Evolutionary conservation across 2,113 vertebrate species (phyloP).

Genomic region (Stigmatopora argus): DNA sequence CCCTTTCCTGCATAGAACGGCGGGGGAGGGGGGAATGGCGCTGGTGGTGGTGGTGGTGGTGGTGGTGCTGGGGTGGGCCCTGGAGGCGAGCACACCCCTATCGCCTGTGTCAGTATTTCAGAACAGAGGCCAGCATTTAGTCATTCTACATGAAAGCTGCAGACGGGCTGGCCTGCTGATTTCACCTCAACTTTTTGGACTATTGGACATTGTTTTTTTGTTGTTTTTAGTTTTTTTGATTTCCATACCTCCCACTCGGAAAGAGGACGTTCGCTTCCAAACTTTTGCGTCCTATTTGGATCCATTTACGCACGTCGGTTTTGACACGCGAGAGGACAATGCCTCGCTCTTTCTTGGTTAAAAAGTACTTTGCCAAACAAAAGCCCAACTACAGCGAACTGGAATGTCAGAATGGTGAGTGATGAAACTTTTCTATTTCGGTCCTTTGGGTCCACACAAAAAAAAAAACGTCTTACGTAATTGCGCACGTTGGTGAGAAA

Average conservation of each 20-base stretch:
- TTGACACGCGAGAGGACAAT: constrained; percentile 65
- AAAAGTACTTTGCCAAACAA: constrained; percentile 88
- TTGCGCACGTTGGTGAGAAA: neutral
- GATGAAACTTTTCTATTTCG: constrained; percentile 1
- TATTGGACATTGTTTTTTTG: constrained; percentile 13
- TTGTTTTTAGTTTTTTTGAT: neutral
- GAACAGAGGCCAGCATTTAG: constrained; percentile 61
- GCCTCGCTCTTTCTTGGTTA: constrained; percentile 93
- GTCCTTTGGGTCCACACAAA: neutral
- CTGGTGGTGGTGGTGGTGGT: neutral
- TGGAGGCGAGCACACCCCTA: constrained; percentile 66
- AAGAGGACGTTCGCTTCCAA: neutral
- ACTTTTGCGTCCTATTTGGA: constrained; percentile 45
- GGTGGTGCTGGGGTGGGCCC: constrained; percentile 59
- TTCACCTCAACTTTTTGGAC: constrained; percentile 27
- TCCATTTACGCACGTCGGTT: constrained; percentile 53
- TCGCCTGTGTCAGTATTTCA: constrained; percentile 61
- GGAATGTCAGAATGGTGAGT: constrained; percentile 84
- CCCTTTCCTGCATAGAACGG: constrained; percentile 44
- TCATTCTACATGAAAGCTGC: constrained; percentile 48
- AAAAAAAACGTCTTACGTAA: constrained; percentile 11
- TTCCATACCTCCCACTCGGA: neutral
- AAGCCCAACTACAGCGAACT: constrained; percentile 95
- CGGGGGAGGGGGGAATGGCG: constrained; percentile 15
- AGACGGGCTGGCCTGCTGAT: constrained; percentile 27